These are phyloP conservation scores for Sandelia bainsii DNA, from an alignment of 2,797 vertebrate species.

Conservation along the genomic window DNA sequence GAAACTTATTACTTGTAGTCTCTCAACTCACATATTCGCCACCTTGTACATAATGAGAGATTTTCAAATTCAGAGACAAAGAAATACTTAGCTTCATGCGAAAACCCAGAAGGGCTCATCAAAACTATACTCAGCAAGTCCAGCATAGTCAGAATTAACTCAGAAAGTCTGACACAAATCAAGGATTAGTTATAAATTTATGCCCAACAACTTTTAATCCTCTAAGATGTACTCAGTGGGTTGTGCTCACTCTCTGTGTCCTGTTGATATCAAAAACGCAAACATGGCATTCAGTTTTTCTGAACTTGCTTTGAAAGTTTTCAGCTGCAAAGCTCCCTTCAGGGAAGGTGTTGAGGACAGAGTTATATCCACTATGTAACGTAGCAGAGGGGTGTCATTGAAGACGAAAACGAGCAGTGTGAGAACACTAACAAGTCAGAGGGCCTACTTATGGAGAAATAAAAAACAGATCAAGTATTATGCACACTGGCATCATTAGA, in stretches of 20 bases:
- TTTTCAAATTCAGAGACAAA: background rate
- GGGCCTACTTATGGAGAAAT: conserved; percentile 20
- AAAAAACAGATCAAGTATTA: conserved; percentile 3
- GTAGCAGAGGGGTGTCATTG: conserved; percentile 21
- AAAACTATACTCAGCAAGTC: conserved; percentile 28
- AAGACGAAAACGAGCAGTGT: conserved; percentile 16
- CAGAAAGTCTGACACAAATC: conserved; percentile 24
- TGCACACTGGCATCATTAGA: conserved; percentile 13
- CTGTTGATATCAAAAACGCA: conserved; percentile 30
- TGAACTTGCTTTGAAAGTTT: conserved; percentile 10
- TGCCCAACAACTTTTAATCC: conserved; percentile 45
- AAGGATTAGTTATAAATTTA: conserved; percentile 46
- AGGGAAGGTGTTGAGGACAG: background rate
- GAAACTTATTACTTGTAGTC: conserved; percentile 1
- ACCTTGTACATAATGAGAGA: background rate
- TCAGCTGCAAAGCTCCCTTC: conserved; percentile 16
- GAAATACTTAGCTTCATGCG: background rate
- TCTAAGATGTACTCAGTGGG: conserved; percentile 6
- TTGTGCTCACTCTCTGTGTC: conserved; percentile 6
- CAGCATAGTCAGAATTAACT: conserved; percentile 2
- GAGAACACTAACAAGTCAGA: conserved; percentile 33
- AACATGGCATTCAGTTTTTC: conserved; percentile 22
- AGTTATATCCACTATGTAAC: conserved; percentile 24
- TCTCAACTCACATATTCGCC: conserved; percentile 1
- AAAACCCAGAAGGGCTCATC: conserved; percentile 17